A percentile compares a stretch with the other conserved stretches of the same genome.
Conservation (phyloP, 2,888 invertebrate species). For the Netelia fuscicornis region DNA sequence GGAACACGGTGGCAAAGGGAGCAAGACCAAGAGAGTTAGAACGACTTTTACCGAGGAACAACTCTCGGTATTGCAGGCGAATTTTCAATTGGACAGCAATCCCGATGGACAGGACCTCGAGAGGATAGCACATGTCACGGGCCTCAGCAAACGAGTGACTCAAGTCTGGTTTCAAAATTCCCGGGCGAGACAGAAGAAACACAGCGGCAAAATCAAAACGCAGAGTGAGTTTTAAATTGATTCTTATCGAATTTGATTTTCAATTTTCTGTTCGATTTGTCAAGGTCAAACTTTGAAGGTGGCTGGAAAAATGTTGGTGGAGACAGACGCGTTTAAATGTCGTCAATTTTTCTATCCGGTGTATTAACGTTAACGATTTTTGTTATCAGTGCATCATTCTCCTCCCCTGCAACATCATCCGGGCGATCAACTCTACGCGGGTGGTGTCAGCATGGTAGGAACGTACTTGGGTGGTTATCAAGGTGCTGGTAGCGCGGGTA, state of each 20-base stretch:
- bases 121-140: slow-evolving; percentile 98
- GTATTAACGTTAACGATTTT: background rate
- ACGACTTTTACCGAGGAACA: slow-evolving; percentile 99
- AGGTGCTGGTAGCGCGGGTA: slow-evolving; percentile 78
- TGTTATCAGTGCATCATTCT: slow-evolving; percentile 79
- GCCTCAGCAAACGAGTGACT: slow-evolving; percentile 97
- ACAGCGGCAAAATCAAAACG: slow-evolving; percentile 93
- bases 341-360: background rate
- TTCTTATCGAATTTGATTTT: background rate
- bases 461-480: slow-evolving; percentile 79
- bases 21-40: slow-evolving; percentile 98
- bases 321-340: background rate
- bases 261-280: background rate
- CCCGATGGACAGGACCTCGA: slow-evolving; percentile 99
- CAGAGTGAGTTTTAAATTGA: slow-evolving; percentile 80
- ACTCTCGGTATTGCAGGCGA: slow-evolving; percentile 97
- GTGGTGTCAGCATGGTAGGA: slow-evolving; percentile 78
- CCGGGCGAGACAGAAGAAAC: slow-evolving; percentile 97
- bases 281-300: background rate
- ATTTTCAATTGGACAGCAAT: slow-evolving; percentile 99
- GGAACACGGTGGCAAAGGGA: slow-evolving; percentile 93
- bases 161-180: slow-evolving; percentile 99
- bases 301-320: background rate
- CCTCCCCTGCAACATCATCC: slow-evolving; percentile 80
- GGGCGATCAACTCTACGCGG: slow-evolving; percentile 75